These are phyloP conservation scores for Sebastes fasciatus DNA, from an alignment of 2,113 vertebrate species.

Conservation along the genomic window DNA sequence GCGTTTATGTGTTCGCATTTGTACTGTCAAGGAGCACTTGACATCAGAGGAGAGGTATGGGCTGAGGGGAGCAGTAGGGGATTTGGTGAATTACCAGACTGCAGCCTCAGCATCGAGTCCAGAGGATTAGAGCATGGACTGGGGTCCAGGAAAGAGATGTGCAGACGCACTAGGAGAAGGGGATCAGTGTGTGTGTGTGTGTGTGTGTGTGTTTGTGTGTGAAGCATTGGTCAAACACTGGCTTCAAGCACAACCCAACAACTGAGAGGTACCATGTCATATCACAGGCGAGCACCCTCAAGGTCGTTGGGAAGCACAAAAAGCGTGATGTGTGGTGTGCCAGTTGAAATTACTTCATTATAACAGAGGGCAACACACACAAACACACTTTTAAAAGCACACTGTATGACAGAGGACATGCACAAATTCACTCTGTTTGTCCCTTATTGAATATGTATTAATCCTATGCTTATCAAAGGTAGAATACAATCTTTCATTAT, in stretches of 20 bases:
- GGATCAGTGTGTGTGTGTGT: conserved; percentile 53
- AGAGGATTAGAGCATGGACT: conserved; percentile 77
- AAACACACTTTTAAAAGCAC: neutral
- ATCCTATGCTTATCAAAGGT: neutral
- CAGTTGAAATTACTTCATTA: neutral
- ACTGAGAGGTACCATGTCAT: conserved; percentile 26
- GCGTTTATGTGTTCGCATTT: conserved; percentile 30
- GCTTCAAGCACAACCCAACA: conserved; percentile 32
- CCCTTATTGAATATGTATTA: too few species aligned
- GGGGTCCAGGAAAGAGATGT: conserved; percentile 69
- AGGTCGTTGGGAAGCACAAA: conserved; percentile 51
- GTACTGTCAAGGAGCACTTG: conserved; percentile 68
- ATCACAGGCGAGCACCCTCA: conserved; percentile 47
- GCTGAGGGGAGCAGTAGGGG: conserved; percentile 67
- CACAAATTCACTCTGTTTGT: too few species aligned
- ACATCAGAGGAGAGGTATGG: conserved; percentile 70
- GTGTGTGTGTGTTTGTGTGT: conserved; percentile 15
- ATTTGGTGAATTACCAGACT: conserved; percentile 82
- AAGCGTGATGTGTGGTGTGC: neutral
- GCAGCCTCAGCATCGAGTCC: conserved; percentile 80
- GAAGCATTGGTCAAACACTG: conserved; percentile 55
- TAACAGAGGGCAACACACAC: neutral
- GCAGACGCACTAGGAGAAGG: conserved; percentile 54
- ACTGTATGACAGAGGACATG: neutral
- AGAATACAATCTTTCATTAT: neutral